Percentiles rank a stretch among this genome's conserved stretches.
These are phyloP conservation scores for Heliconius aoede DNA, from an alignment of 2,888 invertebrate genomes.

Conservation along the genomic window DNA sequence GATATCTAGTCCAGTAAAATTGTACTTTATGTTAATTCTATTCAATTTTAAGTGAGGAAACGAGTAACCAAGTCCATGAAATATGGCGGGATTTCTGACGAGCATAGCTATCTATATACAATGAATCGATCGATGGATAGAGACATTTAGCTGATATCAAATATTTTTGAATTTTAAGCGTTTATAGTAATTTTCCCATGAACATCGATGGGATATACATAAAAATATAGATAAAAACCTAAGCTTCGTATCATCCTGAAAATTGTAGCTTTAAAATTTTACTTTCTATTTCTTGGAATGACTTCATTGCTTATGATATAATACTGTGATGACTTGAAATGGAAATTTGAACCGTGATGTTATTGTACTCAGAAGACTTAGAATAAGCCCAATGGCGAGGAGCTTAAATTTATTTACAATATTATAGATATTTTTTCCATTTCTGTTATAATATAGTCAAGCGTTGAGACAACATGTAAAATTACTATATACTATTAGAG, in stretches of 20 bases:
- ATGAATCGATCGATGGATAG: constrained; percentile 58
- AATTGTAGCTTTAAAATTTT: constrained; percentile 15
- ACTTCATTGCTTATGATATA: background rate
- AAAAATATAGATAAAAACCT: constrained; percentile 27
- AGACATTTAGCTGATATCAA: constrained; percentile 60
- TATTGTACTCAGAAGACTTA: background rate
- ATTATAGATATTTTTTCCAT: background rate
- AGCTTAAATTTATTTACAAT: background rate
- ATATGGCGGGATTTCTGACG: constrained; percentile 57
- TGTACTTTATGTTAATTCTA: constrained; percentile 47
- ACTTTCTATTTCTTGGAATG: background rate
- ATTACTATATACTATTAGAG: too few species aligned
- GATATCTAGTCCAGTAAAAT: constrained; percentile 5
- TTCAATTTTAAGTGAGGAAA: constrained; percentile 65
- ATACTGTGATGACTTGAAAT: background rate
- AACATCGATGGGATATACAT: constrained; percentile 14
- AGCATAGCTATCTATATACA: constrained; percentile 62
- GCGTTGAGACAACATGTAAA: too few species aligned
- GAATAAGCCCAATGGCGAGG: background rate
- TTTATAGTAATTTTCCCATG: constrained; percentile 34
- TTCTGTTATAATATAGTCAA: background rate
- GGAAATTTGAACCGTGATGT: background rate
- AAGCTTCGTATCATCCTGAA: constrained; percentile 19
- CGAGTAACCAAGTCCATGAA: constrained; percentile 54
- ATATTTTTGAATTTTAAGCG: constrained; percentile 36